Conservation (phyloP, 2,113 vertebrate species). For the Apteryx mantelli region DNA sequence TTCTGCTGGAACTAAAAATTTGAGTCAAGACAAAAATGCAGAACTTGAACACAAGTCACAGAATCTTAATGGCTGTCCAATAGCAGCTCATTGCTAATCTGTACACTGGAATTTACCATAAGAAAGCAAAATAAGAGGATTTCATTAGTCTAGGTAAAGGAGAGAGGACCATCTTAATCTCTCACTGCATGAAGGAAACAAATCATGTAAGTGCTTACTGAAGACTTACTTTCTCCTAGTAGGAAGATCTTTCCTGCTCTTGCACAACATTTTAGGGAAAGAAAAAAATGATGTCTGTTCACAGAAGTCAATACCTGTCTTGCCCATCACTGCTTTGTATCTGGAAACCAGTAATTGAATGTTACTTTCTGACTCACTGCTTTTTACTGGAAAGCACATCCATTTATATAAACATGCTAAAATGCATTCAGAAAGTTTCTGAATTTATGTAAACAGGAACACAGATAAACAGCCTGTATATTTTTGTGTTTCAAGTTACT, state of each 20-base stretch:
- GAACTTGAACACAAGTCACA: neutral
- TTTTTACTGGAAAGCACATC: neutral
- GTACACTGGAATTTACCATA: neutral
- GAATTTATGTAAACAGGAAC: neutral
- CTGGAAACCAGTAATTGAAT: neutral
- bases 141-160: neutral
- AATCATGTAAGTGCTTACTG: neutral
- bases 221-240: neutral
- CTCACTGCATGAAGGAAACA: neutral
- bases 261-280: neutral
- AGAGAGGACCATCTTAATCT: neutral
- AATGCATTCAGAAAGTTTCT: neutral
- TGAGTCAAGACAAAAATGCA: neutral
- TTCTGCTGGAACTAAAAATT: neutral
- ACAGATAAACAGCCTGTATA: neutral
- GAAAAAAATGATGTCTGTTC: neutral
- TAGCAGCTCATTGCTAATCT: neutral
- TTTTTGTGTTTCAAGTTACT: neutral
- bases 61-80: neutral
- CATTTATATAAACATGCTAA: neutral
- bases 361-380: neutral
- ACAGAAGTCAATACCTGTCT: neutral
- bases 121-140: neutral
- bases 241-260: neutral
- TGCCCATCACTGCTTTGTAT: rapidly evolving